These are phyloP conservation scores for Tolmerus cingulatus DNA, from an alignment of 2,888 invertebrate genomes.

Conservation along the genomic window DNA sequence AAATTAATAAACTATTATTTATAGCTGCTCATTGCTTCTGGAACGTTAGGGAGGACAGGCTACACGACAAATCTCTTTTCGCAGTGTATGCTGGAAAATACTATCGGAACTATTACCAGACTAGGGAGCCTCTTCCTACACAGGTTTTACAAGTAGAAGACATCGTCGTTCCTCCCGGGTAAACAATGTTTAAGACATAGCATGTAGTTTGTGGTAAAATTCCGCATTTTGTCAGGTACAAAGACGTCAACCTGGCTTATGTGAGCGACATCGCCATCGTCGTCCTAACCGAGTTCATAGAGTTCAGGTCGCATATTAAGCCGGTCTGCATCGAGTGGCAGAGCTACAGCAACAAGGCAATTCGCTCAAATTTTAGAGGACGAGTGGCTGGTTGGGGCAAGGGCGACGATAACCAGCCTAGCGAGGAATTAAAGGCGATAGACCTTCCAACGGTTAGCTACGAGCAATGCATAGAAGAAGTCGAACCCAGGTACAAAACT, in stretches of 20 bases:
- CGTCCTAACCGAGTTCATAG: conserved; percentile 54
- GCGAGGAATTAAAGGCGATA: conserved; percentile 48
- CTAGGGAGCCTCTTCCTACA: conserved; percentile 39
- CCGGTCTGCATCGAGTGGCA: conserved; percentile 59
- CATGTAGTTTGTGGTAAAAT: background rate
- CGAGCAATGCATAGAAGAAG: conserved; percentile 48
- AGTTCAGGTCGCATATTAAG: conserved; percentile 55
- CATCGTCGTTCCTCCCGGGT: conserved; percentile 47
- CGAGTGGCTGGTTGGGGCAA: conserved; percentile 53
- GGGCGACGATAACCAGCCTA: conserved; percentile 41
- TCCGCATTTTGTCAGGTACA: conserved; percentile 41
- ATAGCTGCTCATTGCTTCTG: conserved; percentile 53
- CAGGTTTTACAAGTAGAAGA: conserved; percentile 48
- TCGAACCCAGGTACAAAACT: conserved; percentile 47
- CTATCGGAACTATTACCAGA: conserved; percentile 41
- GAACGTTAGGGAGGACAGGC: conserved; percentile 34
- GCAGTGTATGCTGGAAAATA: conserved; percentile 51
- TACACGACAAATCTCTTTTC: conserved; percentile 28
- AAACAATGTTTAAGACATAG: background rate
- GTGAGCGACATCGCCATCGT: conserved; percentile 58
- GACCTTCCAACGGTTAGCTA: conserved; percentile 49
- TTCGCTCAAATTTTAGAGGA: conserved; percentile 41
- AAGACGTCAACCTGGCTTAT: conserved; percentile 52
- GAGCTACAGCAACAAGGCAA: conserved; percentile 42
- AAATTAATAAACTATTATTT: background rate